Evolutionary conservation across 2,113 vertebrate genomes (phyloP), one percentile per base, ranked within the genome.

Genomic region (Neotoma lepida): DNA sequence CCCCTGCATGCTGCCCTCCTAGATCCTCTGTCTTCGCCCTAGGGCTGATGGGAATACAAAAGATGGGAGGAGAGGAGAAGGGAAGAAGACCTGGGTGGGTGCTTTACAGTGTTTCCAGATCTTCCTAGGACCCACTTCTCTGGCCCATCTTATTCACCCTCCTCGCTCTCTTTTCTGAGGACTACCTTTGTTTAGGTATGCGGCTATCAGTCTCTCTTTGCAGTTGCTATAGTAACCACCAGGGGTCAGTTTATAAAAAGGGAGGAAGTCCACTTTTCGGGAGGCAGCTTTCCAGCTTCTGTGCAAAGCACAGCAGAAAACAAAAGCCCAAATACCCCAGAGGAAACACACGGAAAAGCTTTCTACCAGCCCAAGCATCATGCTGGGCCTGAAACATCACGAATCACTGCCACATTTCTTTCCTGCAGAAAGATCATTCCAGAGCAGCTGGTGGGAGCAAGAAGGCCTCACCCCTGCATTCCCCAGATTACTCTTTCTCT

Each of bases 161-260:
- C 51, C 35, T 63, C 17, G 5, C 18, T 35, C 95, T 94, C 88
- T 95, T 4, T 3, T 17, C 26, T 2, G 4, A 2, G 20, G 78
- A 56, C 80, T 28, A 26, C 44, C 93, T n/a, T 63, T 68, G 98
- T 98, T 98, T 98, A n/a, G n/a, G n/a, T n/a, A 97, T 96, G 94
- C 76, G 96, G 97, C 93, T 94, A 1, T 89, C 86, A 87, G 22
- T 88, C 1, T 8, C n/a, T 0, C 96, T 93, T 96, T 89, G 96
- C 97, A 95, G 97, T 98, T 96, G 86, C 97, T 97, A 98, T 97
- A 96, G 98, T 97, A 98, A 98, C 98, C 95, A 95, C 95, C 81
- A 74, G 96, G 97, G 98, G 98, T 98, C 98, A 98, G 97, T 98
- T 98, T 98, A 97, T 96, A 98, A 97, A 95, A 94, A 96, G 96